phyloP scores from a whole-genome alignment of 2,113 vertebrate species.

The Clinocottus analis region DNA sequence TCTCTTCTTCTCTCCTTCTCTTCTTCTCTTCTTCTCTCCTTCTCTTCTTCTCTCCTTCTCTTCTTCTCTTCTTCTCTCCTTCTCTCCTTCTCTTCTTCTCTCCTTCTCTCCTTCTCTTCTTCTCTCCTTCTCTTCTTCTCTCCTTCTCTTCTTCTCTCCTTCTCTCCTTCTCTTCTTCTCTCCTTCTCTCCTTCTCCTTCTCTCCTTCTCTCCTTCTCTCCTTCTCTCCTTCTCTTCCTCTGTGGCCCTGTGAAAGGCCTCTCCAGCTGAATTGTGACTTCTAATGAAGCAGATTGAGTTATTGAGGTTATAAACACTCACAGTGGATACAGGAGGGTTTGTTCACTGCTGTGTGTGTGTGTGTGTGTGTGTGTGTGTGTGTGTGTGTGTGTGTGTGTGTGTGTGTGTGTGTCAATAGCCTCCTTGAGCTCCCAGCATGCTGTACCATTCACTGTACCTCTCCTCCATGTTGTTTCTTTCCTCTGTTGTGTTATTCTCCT shows the following conservation, averaged over 20 bases:
- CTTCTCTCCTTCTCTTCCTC: too few species aligned
- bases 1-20: too few species aligned
- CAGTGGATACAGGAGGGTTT: slow-evolving; percentile 25
- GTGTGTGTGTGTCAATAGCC: not conserved
- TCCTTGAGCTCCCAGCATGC: not conserved
- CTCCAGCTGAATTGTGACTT: slow-evolving; percentile 34
- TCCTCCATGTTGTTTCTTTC: not conserved
- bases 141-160: too few species aligned
- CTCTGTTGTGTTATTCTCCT: not conserved
- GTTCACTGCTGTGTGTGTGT: slow-evolving; percentile 26
- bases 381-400: slow-evolving; percentile 6
- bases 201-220: too few species aligned
- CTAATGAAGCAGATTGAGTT: slow-evolving; percentile 57
- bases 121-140: too few species aligned
- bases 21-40: too few species aligned
- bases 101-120: too few species aligned
- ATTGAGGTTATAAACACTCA: slow-evolving; percentile 54
- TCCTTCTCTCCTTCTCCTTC: too few species aligned
- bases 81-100: too few species aligned
- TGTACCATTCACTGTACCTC: not conserved
- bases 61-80: too few species aligned
- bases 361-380: slow-evolving; percentile 2
- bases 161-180: too few species aligned
- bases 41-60: too few species aligned
- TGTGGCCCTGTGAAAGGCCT: slow-evolving; percentile 15